Conservation (phyloP, 2,797 vertebrate genomes). For the Peromyscus aztecus region DNA sequence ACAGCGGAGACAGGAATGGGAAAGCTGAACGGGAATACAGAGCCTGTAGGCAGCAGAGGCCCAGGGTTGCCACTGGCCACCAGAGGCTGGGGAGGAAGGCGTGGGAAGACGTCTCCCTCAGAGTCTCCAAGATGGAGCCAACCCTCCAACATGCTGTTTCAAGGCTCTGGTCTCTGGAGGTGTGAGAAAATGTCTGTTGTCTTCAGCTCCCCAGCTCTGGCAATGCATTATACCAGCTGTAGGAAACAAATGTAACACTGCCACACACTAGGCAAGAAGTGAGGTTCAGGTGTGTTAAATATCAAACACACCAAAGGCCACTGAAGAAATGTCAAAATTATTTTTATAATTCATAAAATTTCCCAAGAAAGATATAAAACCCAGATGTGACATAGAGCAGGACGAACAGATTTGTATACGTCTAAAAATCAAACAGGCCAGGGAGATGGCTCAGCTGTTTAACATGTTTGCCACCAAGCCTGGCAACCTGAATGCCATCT, state of each 20-base stretch:
- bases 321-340: not conserved
- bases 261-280: not conserved
- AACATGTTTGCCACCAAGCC: not conserved
- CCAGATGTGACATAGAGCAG: not conserved
- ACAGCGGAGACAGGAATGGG: not conserved
- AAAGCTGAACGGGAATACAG: not conserved
- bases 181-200: slow-evolving; percentile 12
- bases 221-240: not conserved
- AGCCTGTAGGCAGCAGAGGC: not conserved
- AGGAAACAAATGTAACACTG: not conserved
- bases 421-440: not conserved
- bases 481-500: not conserved
- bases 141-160: not conserved
- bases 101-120: not conserved
- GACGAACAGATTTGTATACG: too few species aligned
- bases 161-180: not conserved
- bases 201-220: not conserved
- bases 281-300: not conserved
- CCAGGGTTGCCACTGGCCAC: not conserved
- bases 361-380: not conserved
- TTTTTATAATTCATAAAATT: not conserved
- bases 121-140: not conserved
- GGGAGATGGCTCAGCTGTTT: not conserved
- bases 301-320: not conserved
- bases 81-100: not conserved